Conservation (phyloP, 2,888 invertebrate species). For the Andrena bucephala region DNA sequence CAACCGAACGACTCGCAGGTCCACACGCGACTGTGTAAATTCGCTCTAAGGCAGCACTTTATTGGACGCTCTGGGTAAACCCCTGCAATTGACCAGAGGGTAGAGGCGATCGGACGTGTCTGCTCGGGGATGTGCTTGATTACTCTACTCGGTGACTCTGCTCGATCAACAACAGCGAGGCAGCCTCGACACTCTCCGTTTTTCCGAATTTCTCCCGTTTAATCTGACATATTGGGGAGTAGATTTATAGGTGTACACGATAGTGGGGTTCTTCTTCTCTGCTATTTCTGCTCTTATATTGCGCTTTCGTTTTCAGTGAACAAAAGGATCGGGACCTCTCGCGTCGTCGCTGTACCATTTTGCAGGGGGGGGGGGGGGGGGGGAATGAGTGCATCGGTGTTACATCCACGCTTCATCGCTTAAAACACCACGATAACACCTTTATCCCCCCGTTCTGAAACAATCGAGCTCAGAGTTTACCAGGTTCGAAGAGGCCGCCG, state of each 20-base stretch:
- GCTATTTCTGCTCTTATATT: no score
- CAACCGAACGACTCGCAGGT: background rate
- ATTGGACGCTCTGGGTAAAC: constrained; percentile 62
- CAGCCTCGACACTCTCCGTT: no score
- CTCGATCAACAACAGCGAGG: constrained; percentile 34
- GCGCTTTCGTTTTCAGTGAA: no score
- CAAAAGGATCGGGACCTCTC: background rate
- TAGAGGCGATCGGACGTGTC: constrained; percentile 33
- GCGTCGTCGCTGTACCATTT: background rate
- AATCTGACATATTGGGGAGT: no score
- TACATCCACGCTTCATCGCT: background rate
- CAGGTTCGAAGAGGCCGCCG: background rate
- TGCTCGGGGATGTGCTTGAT: constrained; percentile 43
- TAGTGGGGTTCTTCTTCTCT: no score
- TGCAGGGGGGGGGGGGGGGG: no score
- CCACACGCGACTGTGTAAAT: constrained; percentile 4
- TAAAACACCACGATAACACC: background rate
- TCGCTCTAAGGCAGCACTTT: constrained; percentile 48
- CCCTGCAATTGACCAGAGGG: constrained; percentile 49
- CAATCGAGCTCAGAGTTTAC: background rate
- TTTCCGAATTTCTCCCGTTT: no score
- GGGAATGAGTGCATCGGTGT: constrained; percentile 1
- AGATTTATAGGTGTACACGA: no score
- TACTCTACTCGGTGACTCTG: constrained; percentile 35
- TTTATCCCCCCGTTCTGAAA: background rate